Evolutionary conservation across 2,888 invertebrate genomes (phyloP), one percentile per base, ranked within the genome.

Genomic region (Thereva unica): DNA sequence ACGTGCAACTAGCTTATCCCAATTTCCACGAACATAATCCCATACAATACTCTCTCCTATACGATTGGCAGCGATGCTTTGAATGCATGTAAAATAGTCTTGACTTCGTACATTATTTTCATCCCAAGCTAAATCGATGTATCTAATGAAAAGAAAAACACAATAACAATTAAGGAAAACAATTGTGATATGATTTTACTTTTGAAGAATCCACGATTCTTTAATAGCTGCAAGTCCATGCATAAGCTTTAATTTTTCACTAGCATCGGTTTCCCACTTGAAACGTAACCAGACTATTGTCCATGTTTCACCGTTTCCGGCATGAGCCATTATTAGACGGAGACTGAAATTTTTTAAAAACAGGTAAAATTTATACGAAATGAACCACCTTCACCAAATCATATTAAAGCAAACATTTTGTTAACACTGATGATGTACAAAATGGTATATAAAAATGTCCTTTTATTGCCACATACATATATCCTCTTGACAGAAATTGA

Each of bases 1-100:
- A 64, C 92, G 85, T 0, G 88, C 83, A 0, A 93, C 89, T 0
- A 95, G 79, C 44, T 85, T 80, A 2, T 84, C 82, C 92, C 95
- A 96, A 72, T 92, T 86, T 53, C 86, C 82, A 23, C 94, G 86
- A 5, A 93, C 87, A 82, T 91, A 91, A 75, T 90, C 87, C 96
- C 96, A 97, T 0, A 92, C 89, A 1, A 94, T 78, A 1, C 85
- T 80, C 0, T 86, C 85, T 4, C 94, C 96, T 0, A 86, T 82
- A 0, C 91, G 89, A 80, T 95, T 95, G 0, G 73, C 73, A 0
- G 91, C 84, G 64, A 96, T 87, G 65, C 84, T 82, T 0, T 78
- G 78, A 0, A 96, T 75, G 44, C 92, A 88, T 0, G 82, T 84
- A 72, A 95, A 87, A 76, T 92, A 94, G 78, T 96, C 95, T 79